Base-by-base conservation (phyloP, 2,113 vertebrate species). In the Ictalurus furcatus region DNA sequence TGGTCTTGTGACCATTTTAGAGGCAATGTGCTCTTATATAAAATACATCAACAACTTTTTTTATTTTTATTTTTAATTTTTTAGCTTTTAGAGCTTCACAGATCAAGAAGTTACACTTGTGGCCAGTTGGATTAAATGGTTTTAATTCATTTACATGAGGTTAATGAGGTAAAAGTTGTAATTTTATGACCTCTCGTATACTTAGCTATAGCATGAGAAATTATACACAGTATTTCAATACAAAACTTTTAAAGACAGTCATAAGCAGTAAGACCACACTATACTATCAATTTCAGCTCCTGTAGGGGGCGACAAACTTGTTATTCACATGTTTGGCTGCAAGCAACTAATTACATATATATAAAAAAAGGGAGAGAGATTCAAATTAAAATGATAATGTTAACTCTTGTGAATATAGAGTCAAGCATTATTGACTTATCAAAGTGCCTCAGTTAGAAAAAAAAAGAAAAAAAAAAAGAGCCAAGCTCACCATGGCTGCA, bases 231-330 rank as follows among this genome's bases (percentile, higher is more conserved):
- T 21, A 52, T 44, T 52, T 67, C 17, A 65, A 87, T 65, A 9
- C 16, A 69, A 82, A 37, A 14, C 16, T 19, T 52, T 37, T 82
- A 56, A 56, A 82, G 63, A 54, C 48, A 56, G 25, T 58, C 21
- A 58, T 28, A 79, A 69, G 86, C 86, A 81, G 1, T 21, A 30
- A 58, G 78, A 88, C 58, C 63, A 14, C 23, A 25, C 1, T 30
- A 78, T 59, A 44, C 30, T 79, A 25, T 34, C 25, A 37, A 16
- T 34, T 48, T 14, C 17, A 67, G 9, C 9, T 87, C 88, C 91
- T 92, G 73, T 89, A 90, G 90, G 90, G 88, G 90, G 88, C 79
- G 86, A 85, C 90, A 87, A 48, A 86, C 79, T 37, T 88, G 67
- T 84, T 65, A 71, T 58, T 69, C 69, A 23, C 11, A 0, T 69